phyloP scores from a whole-genome alignment of 2,888 invertebrate species.

The Chaetoderma sp. region DNA sequence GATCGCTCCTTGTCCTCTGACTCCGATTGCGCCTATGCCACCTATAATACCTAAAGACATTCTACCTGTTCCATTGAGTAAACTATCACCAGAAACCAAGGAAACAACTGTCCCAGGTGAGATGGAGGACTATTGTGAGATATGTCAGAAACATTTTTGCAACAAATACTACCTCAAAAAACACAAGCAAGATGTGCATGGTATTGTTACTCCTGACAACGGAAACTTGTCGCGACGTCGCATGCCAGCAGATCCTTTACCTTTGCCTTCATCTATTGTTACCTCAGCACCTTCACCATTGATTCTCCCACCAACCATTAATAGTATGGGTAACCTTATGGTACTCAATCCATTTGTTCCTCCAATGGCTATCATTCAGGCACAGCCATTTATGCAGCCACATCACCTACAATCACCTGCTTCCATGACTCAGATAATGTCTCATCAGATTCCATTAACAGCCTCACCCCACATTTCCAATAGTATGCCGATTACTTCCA shows the following conservation, averaged over 20 bases:
- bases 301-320: slow-evolving; percentile 57
- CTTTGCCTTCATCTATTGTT: slow-evolving; percentile 46
- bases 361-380: slow-evolving; percentile 61
- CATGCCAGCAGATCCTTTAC: slow-evolving; percentile 14
- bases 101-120: slow-evolving; percentile 42
- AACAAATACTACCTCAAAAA: slow-evolving; percentile 71
- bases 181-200: slow-evolving; percentile 70
- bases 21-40: slow-evolving; percentile 11
- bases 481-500: slow-evolving; percentile 45
- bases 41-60: not conserved
- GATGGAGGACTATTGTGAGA: slow-evolving; percentile 69
- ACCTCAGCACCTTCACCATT: slow-evolving; percentile 47
- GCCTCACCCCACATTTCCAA: slow-evolving; percentile 45
- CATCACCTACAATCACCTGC: slow-evolving; percentile 49
- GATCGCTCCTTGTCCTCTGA: slow-evolving; percentile 8
- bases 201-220: slow-evolving; percentile 60
- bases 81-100: slow-evolving; percentile 9
- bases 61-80: not conserved
- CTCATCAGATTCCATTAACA: slow-evolving; percentile 5
- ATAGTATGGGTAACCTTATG: slow-evolving; percentile 64
- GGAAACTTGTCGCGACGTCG: slow-evolving; percentile 24
- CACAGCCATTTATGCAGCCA: slow-evolving; percentile 49
- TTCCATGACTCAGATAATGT: slow-evolving; percentile 26
- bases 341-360: slow-evolving; percentile 68
- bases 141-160: slow-evolving; percentile 71